phyloP scores from a whole-genome alignment of 2,113 vertebrate species.

The Oryctolagus cuniculus region mOryCun1.1 NC_091433.1:62219501-62220000 shows the following conservation, averaged over 20 bases:
- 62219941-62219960: conserved; percentile 23
- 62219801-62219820: conserved; percentile 53
- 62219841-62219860: conserved; percentile 60
- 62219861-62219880: conserved; percentile 73
- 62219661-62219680: neutral
- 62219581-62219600: neutral
- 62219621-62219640: conserved; percentile 30
- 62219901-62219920: conserved; percentile 65
- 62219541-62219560: neutral
- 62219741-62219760: neutral
- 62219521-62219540: neutral
- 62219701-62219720: conserved; percentile 2
- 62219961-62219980: conserved; percentile 5
- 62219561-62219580: neutral
- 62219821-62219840: conserved; percentile 66
- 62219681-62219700: neutral
- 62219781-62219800: conserved; percentile 50
- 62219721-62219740: neutral
- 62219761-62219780: conserved; percentile 54
- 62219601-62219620: neutral
- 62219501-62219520: neutral
- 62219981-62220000: conserved; percentile 45
- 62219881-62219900: conserved; percentile 65
- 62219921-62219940: conserved; percentile 50
- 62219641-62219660: conserved; percentile 16